Evolutionary conservation across 2,113 vertebrate species (phyloP).

Genomic region (Psilopsiagon aurifrons): DNA sequence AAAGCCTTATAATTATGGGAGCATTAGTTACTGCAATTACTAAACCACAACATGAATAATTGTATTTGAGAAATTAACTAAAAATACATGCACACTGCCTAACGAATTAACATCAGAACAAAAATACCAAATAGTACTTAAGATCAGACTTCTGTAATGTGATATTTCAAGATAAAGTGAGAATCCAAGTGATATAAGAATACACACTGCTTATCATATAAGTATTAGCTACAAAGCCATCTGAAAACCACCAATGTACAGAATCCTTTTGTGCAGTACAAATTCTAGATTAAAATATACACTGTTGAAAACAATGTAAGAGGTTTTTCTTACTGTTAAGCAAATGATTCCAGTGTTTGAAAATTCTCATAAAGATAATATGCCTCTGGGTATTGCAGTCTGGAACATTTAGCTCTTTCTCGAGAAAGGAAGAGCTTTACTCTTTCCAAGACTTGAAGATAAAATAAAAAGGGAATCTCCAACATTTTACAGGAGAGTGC

Average conservation of each 20-base stretch:
- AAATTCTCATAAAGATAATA: neutral
- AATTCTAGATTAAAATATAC: neutral
- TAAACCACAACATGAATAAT: constrained; percentile 52
- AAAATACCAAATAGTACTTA: neutral
- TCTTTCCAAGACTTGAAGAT: neutral
- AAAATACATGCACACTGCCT: neutral
- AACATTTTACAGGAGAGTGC: neutral
- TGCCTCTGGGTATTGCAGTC: neutral
- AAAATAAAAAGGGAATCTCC: neutral
- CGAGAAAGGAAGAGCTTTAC: neutral
- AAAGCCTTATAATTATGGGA: constrained; percentile 45
- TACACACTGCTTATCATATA: neutral
- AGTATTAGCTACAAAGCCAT: neutral
- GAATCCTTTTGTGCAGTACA: neutral
- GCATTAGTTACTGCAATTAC: constrained; percentile 48
- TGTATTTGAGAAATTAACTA: constrained; percentile 27
- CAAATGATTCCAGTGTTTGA: neutral
- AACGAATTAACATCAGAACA: neutral
- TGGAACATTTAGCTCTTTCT: neutral
- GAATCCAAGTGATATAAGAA: neutral
- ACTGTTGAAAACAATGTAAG: neutral
- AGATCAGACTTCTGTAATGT: neutral
- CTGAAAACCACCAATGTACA: neutral
- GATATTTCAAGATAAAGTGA: neutral
- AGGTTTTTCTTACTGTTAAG: neutral